Base-by-base conservation (phyloP, 2,888 invertebrate species). In the Aethes cnicana region DNA sequence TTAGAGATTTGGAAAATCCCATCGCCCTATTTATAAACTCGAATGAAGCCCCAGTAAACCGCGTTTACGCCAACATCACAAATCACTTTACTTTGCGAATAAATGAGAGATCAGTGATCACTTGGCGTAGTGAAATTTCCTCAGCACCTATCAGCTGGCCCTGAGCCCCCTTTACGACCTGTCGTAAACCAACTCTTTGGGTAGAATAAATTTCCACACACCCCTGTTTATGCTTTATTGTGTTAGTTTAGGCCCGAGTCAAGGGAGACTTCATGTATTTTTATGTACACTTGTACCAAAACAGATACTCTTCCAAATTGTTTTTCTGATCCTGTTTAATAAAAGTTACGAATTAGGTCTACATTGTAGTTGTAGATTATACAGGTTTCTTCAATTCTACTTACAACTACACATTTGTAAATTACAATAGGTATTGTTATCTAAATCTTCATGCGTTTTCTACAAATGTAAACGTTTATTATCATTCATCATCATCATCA, bases 131-230 rank as follows among this genome's bases (percentile, higher is more conserved):
- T 50, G 50, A 50, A 50, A 50, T 44, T 37, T 32, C 14, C 23
- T 28, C 23, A 23, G 30, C 21, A 26, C 25, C 46, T 44, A 44
- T 52, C 37, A 52, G 39, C 26, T 39, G 44, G 44, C 26, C 25
- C 46, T 39, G 39, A 46, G 62, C 60, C 55, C 50, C 56, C 52
- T 64, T 66, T 68, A 69, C 62, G 66, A 58, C 55, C 57, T 60
- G 58, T 64, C 69, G 63, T 69, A 69, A 70, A 67, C 59, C 58
- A 61, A 59, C 61, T 67, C 63, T 67, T 64, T 57, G 64, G 62
- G 63, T 59, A 58, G 64, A 62, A 69, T 68, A 66, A 58, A 68
- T 63, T 66, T 63, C 58, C 56, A 48, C 62, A 61, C 60, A 62
- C 64, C 62, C 63, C 64, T 65, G 65, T 69, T 62, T 63, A 59